Evolutionary conservation across 2,888 invertebrate species (phyloP), one percentile per base, ranked within the genome.

Genomic region (Tenthredo mesomela): DNA sequence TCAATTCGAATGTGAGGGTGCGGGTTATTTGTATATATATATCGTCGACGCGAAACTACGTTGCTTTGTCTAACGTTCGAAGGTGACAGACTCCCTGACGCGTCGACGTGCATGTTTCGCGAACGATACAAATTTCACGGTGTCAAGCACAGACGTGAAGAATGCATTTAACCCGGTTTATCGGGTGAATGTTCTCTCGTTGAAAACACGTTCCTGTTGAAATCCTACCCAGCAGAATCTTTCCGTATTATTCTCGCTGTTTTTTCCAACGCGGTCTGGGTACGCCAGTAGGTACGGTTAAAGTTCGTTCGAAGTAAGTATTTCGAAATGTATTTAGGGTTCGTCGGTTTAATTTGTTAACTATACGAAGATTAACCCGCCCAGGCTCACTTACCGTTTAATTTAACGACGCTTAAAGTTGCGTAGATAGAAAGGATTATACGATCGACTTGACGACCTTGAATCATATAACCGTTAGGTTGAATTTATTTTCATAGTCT

Each of bases 351-450:
- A 61, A 61, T 61, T 61, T 70, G 37, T 70, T 70, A n/a, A 70
- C 37, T 33, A n/a, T 40, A 18, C 7, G 70, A 1, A 37, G 37
- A 70, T 70, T 70, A 70, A 70, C 33, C 70, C 70, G 70, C 12
- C 12, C 18, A 70, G 70, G 37, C n/a, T 70, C 33, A 70, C 18
- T 70, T 15, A 40, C n/a, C 70, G 70, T 70, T 70, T 37, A 37
- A 70, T 70, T 70, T 70, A 70, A 70, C 70, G 70, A 70, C 70
- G n/a, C n/a, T 37, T 37, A 40, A 70, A 70, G 70, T 70, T 70
- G 2, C 37, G 70, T 70, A 70, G 70, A 37, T 70, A 70, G 70
- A 70, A 37, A 70, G 25, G 70, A 33, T 70, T 37, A 37, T 70
- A 70, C 33, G 70, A 70, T 37, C 70, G 70, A 33, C n/a, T 70